A percentile compares a stretch with the other conserved stretches of the same genome.
These are phyloP conservation scores for Brachionus paranguensis DNA, from an alignment of 1,140 invertebrate genomes.

Conservation along the genomic window DNA sequence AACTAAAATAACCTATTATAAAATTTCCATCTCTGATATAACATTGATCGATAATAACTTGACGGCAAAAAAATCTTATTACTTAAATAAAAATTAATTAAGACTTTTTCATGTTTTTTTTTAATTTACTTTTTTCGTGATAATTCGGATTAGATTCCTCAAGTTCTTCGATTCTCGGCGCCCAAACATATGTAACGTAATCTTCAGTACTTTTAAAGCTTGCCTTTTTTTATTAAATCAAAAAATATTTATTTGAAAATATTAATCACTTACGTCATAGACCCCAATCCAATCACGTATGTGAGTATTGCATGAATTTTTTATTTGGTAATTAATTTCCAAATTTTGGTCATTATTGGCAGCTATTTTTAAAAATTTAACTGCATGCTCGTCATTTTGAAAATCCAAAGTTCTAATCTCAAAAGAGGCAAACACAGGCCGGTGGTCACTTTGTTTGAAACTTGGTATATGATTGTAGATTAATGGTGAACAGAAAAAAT, in stretches of 20 bases:
- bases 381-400: neutral
- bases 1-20: constrained; percentile 37
- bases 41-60: neutral
- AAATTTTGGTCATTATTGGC: constrained; percentile 1
- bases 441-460: constrained; percentile 35
- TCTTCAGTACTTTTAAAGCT: constrained; percentile 10
- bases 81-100: neutral
- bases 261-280: neutral
- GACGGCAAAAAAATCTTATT: neutral
- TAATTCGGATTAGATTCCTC: neutral
- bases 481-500: neutral
- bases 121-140: neutral
- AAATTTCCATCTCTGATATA: neutral
- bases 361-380: neutral
- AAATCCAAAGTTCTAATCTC: neutral
- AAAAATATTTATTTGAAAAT: neutral
- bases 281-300: constrained; percentile 5
- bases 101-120: neutral
- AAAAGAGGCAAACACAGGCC: constrained; percentile 8
- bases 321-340: neutral
- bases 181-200: constrained; percentile 26
- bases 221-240: neutral
- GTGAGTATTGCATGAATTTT: neutral
- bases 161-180: neutral
- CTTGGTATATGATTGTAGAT: neutral